A percentile compares a stretch with the other conserved stretches of the same genome.
Evolutionary conservation across 2,113 vertebrate genomes (phyloP).

Genomic region (Myotis davidii): DNA sequence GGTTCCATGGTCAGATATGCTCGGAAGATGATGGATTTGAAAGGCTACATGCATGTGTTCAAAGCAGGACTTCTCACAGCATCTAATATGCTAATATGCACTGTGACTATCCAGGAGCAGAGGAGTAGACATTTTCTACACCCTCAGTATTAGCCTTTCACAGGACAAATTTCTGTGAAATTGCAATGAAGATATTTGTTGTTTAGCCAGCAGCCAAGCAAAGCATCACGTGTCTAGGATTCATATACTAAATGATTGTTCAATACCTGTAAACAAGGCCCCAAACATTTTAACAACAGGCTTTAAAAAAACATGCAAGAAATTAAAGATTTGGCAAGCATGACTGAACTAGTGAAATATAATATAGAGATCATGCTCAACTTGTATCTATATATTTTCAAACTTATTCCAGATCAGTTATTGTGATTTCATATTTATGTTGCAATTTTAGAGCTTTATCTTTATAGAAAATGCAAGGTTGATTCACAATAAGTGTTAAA

Average conservation of each 20-base stretch:
- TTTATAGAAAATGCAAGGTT: constrained; percentile 13
- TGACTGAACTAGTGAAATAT: neutral
- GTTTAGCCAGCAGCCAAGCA: neutral
- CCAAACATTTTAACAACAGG: neutral
- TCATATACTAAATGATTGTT: neutral
- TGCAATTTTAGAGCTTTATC: neutral
- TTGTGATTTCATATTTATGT: neutral
- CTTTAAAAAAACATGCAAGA: neutral
- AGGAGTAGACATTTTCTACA: neutral
- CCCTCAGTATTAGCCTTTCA: neutral
- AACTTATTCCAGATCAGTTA: neutral
- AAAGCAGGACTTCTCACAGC: neutral
- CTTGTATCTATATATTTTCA: neutral
- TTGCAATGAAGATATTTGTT: neutral
- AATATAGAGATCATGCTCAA: neutral
- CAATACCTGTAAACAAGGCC: neutral
- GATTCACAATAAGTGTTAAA: neutral
- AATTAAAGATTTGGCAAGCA: neutral
- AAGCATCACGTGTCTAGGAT: neutral
- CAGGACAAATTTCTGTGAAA: neutral
- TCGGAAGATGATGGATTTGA: neutral
- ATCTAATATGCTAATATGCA: neutral
- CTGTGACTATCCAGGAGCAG: neutral
- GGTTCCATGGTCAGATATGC: neutral
- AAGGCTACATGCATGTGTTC: neutral